Evolutionary conservation across 2,888 invertebrate species (phyloP).

Genomic region (Lamproptera curius): DNA sequence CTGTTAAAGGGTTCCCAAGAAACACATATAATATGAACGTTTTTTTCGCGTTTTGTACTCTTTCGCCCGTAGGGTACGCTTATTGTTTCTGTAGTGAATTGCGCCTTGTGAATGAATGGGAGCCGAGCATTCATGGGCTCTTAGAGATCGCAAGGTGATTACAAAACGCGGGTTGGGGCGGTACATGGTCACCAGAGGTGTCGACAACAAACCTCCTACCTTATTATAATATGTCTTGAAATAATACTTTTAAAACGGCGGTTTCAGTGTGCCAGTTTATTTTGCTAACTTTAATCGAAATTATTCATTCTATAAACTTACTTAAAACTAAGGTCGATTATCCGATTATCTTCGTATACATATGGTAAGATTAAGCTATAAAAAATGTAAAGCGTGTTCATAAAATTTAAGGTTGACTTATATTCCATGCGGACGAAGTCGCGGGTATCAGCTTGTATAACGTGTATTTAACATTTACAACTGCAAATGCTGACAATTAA

Average conservation of each 20-base stretch:
- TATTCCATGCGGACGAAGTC: no score
- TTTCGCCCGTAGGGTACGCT: slow-evolving; percentile 68
- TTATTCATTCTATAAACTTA: no score
- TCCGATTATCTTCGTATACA: no score
- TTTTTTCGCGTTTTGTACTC: slow-evolving; percentile 63
- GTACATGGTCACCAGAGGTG: slow-evolving; percentile 51
- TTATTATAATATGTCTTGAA: neutral
- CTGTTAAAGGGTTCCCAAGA: slow-evolving; percentile 73
- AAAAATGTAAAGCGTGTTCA: no score
- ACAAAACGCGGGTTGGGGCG: slow-evolving; percentile 58
- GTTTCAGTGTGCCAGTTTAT: neutral
- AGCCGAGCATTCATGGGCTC: slow-evolving; percentile 59
- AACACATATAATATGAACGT: slow-evolving; percentile 53
- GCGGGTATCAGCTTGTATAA: no score
- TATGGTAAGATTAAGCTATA: no score
- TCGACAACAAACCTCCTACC: slow-evolving; percentile 66
- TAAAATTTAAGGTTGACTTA: no score
- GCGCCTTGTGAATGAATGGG: slow-evolving; percentile 69
- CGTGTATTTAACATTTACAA: no score
- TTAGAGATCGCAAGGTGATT: slow-evolving; percentile 70
- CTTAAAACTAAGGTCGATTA: no score
- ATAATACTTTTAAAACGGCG: neutral
- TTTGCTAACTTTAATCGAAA: no score
- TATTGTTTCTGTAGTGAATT: slow-evolving; percentile 73
- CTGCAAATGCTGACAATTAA: no score